phyloP scores from a whole-genome alignment of 2,888 invertebrate genomes.

The Macrosiphum euphorbiae region DNA sequence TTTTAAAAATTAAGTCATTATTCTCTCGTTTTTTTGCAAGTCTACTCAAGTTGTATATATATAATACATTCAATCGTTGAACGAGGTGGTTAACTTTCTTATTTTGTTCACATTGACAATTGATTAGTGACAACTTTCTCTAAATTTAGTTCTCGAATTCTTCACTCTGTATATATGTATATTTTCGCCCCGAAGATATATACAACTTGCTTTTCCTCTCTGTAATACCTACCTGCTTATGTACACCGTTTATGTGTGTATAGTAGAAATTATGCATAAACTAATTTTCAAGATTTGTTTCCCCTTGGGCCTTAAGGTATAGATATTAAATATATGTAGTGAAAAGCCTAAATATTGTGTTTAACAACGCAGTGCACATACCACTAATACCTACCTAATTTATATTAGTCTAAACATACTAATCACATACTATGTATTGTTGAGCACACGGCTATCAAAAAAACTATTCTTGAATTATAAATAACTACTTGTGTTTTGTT shows the following conservation, averaged over 20 bases:
- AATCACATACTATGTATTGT: slow-evolving; percentile 20
- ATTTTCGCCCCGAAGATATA: slow-evolving; percentile 17
- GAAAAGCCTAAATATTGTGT: slow-evolving; percentile 19
- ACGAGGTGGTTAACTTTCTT: slow-evolving; percentile 48
- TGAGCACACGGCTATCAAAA: slow-evolving; percentile 15
- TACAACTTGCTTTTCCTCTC: slow-evolving; percentile 44
- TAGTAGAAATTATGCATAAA: slow-evolving; percentile 1
- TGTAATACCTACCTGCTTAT: neutral
- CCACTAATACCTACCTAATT: neutral
- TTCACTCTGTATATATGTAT: neutral
- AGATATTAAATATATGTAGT: neutral
- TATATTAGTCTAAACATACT: slow-evolving; percentile 25
- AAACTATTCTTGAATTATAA: neutral
- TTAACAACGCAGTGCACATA: slow-evolving; percentile 23
- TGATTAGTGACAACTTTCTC: slow-evolving; percentile 61
- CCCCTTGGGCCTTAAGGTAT: neutral
- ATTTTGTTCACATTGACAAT: slow-evolving; percentile 20
- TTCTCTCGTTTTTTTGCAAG: neutral
- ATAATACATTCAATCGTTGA: neutral
- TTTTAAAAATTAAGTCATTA: slow-evolving; percentile 26
- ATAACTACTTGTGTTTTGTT: slow-evolving; percentile 16
- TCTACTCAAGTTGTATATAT: neutral
- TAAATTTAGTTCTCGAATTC: slow-evolving; percentile 18
- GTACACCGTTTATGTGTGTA: neutral
- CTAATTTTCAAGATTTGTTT: neutral